These are phyloP conservation scores for Aporophyla nigra DNA, from an alignment of 2,888 invertebrate species.

Conservation along the genomic window DNA sequence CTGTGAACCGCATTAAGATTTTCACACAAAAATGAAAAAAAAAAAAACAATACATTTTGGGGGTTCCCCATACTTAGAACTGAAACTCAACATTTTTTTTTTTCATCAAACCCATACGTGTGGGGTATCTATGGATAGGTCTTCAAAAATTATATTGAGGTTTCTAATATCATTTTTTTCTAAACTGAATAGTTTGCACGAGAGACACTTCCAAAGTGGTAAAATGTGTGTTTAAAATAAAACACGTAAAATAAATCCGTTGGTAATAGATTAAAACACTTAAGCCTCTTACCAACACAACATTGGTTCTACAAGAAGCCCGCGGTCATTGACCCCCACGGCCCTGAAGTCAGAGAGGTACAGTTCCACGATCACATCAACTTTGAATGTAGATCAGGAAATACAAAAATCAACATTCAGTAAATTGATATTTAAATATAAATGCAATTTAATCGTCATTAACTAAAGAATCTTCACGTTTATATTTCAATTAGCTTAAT, in stretches of 20 bases:
- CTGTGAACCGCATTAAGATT: too few relatives aligned
- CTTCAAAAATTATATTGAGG: too few relatives aligned
- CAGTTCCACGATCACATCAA: neutral
- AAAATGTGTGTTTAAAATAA: too few relatives aligned
- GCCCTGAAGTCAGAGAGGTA: constrained; percentile 18
- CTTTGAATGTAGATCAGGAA: constrained; percentile 12
- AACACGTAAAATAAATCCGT: neutral
- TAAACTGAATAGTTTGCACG: too few relatives aligned
- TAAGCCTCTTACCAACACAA: neutral
- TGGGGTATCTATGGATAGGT: too few relatives aligned
- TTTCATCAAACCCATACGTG: too few relatives aligned
- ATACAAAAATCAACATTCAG: constrained; percentile 20
- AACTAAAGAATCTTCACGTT: neutral
- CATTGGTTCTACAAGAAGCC: constrained; percentile 17
- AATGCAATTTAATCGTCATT: constrained; percentile 34
- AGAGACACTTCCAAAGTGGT: too few relatives aligned
- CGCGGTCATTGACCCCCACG: constrained; percentile 16
- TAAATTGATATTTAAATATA: constrained; percentile 33
- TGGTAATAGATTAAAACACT: neutral
- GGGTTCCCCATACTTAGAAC: too few relatives aligned
- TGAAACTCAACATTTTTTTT: too few relatives aligned
- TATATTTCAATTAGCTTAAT: constrained; percentile 23
- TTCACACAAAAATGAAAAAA: too few relatives aligned
- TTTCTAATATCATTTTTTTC: too few relatives aligned
- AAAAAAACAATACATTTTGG: too few relatives aligned